Evolutionary conservation across 2,888 invertebrate species (phyloP), one percentile per base, ranked within the genome.

Genomic region (Melolontha melolontha): DNA sequence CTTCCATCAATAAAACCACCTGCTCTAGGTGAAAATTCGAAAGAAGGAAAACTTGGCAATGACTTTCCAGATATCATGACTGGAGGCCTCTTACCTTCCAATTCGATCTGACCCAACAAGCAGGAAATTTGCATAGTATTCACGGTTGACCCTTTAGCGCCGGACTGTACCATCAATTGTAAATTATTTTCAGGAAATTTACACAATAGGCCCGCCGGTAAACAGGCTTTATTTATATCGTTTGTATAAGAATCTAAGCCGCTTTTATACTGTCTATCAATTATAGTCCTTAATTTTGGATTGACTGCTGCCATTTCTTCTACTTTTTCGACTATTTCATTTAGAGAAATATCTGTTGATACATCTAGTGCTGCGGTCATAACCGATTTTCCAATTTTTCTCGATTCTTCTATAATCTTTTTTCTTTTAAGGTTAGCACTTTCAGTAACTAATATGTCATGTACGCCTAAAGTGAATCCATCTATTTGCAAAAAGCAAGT

Each of bases 111-210:
- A 0, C 99, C 99, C 10, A 99, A 86, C 40, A 97, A 86, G 83
- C 97, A 97, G 0, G 98, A 98, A 78, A 99, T 99, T 85, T 99
- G 97, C 94, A 97, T 96, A 75, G 96, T 94, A 81, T 98, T 98
- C 0, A 98, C 98, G 64, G 94, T 92, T 0, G 97, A 96, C n/a
- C 98, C 99, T 83, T 99, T 99, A 0, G 99, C 99, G 70, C 99
- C 99, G 14, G 98, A 97, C 77, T 95, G 91, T 0, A 99, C 97
- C 98, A 99, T 98, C 74, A 99, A 83, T 81, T 98, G 98, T n/a
- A 99, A 87, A 84, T 97, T 97, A 82, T 99, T 99, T 14, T 90
- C 84, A 0, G 99, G 98, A 79, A 99, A 99, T 75, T 91, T 89
- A 71, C 91, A 90, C 6, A 95, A 84, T 47, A 99, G 86, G 1